Evolutionary conservation across 2,113 vertebrate species (phyloP).

Genomic region (Boulengeromyrus knoepffleri): DNA sequence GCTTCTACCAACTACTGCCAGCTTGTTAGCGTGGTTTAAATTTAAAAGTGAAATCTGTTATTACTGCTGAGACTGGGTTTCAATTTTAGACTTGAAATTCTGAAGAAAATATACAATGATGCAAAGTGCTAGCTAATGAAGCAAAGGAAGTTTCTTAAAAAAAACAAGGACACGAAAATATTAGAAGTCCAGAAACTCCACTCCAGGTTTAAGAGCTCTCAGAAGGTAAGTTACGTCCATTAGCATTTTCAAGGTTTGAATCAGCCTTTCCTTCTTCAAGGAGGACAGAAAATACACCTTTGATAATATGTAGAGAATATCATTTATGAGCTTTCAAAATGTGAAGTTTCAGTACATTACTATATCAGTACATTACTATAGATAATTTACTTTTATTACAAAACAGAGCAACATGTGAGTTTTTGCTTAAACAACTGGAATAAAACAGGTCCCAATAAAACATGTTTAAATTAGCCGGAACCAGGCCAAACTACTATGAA

Average conservation of each 20-base stretch:
- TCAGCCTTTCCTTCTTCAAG: background rate
- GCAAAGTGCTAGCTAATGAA: background rate
- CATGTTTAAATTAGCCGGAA: background rate
- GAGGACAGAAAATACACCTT: background rate
- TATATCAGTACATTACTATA: background rate
- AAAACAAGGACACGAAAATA: background rate
- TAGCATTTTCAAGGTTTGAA: background rate
- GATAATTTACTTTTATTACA: background rate
- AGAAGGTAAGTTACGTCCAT: background rate
- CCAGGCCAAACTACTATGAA: background rate
- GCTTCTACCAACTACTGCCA: background rate
- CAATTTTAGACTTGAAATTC: background rate
- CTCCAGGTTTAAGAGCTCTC: background rate
- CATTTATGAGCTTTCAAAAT: background rate
- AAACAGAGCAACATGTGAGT: background rate
- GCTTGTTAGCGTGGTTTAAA: background rate
- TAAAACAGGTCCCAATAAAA: background rate
- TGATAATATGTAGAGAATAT: background rate
- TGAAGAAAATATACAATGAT: background rate
- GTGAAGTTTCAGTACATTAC: background rate
- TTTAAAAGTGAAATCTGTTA: background rate
- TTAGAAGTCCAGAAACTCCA: background rate
- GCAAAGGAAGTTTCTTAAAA: background rate
- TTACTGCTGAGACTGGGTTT: background rate
- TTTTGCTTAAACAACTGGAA: background rate